These are phyloP conservation scores for Disparrhopalites patrizii DNA, from an alignment of 2,888 invertebrate genomes.

Conservation along the genomic window DNA sequence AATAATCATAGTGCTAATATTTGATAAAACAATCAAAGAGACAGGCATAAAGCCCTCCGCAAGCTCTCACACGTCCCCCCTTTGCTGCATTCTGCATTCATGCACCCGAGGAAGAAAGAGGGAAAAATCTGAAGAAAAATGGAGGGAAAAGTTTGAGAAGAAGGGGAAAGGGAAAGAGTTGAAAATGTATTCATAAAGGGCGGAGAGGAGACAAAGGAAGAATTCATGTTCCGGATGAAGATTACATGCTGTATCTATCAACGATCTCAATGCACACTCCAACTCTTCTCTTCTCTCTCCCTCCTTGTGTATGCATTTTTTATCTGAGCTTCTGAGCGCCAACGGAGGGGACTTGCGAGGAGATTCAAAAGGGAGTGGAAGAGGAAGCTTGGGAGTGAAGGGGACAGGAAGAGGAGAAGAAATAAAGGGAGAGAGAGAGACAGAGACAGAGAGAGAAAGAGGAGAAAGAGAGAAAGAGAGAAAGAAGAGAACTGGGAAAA, in stretches of 20 bases:
- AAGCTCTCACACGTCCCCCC: too few species aligned
- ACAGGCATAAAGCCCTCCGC: too few species aligned
- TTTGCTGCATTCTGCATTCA: too few species aligned
- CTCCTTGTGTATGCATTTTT: background rate
- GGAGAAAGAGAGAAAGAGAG: background rate
- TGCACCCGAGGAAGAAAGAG: background rate
- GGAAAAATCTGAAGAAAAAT: background rate
- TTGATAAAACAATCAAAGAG: too few species aligned
- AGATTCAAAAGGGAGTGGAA: background rate
- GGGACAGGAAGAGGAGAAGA: background rate
- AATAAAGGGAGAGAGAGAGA: background rate
- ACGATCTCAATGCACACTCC: background rate
- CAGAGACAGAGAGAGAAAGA: slow-evolving; percentile 6
- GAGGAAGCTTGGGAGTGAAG: slow-evolving; percentile 9
- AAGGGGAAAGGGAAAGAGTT: background rate
- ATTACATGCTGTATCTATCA: slow-evolving; percentile 27
- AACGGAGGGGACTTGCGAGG: too few species aligned
- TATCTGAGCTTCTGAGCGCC: too few species aligned
- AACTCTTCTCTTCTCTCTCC: background rate
- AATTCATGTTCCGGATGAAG: slow-evolving; percentile 35
- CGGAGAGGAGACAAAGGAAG: background rate
- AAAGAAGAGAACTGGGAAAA: slow-evolving; percentile 30
- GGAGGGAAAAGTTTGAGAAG: background rate
- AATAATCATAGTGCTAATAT: too few species aligned
- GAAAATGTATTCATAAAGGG: too few species aligned